These are phyloP conservation scores for Glaucopsyche alexis DNA, from an alignment of 2,888 invertebrate genomes.

Conservation along the genomic window DNA sequence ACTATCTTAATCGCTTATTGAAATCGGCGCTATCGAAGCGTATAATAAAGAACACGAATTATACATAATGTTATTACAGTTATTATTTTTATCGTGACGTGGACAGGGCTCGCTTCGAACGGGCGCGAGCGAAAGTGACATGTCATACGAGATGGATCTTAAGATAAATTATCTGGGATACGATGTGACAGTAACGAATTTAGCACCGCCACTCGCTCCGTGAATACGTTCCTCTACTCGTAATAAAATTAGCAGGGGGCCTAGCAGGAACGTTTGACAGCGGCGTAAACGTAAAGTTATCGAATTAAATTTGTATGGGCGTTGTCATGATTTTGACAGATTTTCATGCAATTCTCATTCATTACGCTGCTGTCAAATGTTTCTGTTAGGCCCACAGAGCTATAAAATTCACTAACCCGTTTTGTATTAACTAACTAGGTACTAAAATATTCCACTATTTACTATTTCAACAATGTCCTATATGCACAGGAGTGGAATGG, in stretches of 20 bases:
- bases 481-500: not conserved
- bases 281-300: too few species aligned
- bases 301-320: too few species aligned
- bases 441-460: not conserved
- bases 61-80: not conserved
- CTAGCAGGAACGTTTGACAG: too few species aligned
- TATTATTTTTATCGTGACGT: not conserved
- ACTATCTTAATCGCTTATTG: constrained; percentile 16
- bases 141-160: not conserved
- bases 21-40: not conserved
- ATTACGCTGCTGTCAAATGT: too few species aligned
- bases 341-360: too few species aligned
- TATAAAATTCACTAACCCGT: not conserved
- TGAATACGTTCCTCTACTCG: not conserved
- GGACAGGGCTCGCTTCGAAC: not conserved
- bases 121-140: constrained; percentile 1
- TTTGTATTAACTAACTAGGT: not conserved
- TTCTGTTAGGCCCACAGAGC: too few species aligned
- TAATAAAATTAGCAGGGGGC: not conserved
- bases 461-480: not conserved
- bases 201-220: not conserved
- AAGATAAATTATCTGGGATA: constrained; percentile 5
- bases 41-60: constrained; percentile 16
- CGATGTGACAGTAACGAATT: constrained; percentile 20
- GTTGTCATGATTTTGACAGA: too few species aligned